Conservation (phyloP, 2,797 vertebrate species). For the Hyperoplus immaculatus region DNA sequence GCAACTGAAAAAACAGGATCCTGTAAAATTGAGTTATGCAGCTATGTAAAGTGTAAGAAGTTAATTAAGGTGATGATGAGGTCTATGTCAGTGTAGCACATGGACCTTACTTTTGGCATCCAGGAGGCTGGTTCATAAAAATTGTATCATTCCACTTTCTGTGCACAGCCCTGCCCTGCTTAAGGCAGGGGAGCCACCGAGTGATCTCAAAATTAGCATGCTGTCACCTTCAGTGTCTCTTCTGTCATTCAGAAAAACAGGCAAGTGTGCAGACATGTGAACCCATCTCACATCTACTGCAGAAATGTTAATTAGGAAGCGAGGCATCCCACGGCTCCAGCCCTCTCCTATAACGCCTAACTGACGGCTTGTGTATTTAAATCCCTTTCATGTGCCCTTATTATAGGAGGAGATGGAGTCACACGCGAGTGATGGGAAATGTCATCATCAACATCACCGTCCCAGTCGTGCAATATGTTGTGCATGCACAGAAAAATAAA, state of each 20-base stretch:
- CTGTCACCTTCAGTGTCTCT: slow-evolving; percentile 86
- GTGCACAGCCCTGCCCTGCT: slow-evolving; percentile 82
- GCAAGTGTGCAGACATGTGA: slow-evolving; percentile 79
- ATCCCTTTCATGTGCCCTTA: slow-evolving; percentile 84
- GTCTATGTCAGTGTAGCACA: slow-evolving; percentile 39
- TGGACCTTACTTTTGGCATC: slow-evolving; percentile 47
- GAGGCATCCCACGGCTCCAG: slow-evolving; percentile 81
- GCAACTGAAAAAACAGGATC: slow-evolving; percentile 13
- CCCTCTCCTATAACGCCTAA: slow-evolving; percentile 74
- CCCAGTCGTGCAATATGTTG: slow-evolving; percentile 48
- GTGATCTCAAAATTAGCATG: slow-evolving; percentile 83
- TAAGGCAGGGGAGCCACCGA: slow-evolving; percentile 80
- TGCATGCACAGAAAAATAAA: slow-evolving; percentile 58
- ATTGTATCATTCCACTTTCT: slow-evolving; percentile 75
- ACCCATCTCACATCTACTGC: slow-evolving; percentile 82
- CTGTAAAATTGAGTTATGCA: slow-evolving; percentile 12
- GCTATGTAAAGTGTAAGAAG: slow-evolving; percentile 34
- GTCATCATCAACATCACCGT: slow-evolving; percentile 60
- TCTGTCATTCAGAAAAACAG: slow-evolving; percentile 84
- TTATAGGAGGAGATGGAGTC: slow-evolving; percentile 78
- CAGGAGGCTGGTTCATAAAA: slow-evolving; percentile 51
- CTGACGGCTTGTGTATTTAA: slow-evolving; percentile 83
- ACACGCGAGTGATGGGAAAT: slow-evolving; percentile 75
- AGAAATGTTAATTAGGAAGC: slow-evolving; percentile 86
- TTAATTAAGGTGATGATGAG: slow-evolving; percentile 61